A percentile compares a stretch with the other conserved stretches of the same genome.
Conservation (phyloP, 2,113 vertebrate species). For the Oreochromis aureus region DNA sequence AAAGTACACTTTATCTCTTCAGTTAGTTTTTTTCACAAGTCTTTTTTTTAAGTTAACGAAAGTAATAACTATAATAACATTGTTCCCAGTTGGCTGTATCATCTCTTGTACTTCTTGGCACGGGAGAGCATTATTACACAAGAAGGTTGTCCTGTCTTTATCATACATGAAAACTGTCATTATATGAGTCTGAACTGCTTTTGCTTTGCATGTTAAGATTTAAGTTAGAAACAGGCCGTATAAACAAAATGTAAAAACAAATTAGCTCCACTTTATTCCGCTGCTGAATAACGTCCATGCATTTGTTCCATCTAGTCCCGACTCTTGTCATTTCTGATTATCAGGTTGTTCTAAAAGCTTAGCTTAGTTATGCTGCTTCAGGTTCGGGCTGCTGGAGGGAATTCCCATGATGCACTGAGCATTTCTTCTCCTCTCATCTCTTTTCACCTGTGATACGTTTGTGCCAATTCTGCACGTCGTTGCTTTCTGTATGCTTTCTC, state of each 20-base stretch:
- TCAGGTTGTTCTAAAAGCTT: neutral
- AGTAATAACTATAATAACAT: neutral
- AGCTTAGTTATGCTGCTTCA: neutral
- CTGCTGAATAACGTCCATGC: neutral
- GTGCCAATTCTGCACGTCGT: neutral
- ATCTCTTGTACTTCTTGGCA: neutral
- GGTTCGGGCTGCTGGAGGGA: neutral
- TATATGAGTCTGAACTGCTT: neutral
- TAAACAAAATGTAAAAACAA: neutral
- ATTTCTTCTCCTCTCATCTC: neutral
- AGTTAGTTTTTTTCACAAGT: neutral
- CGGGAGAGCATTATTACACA: neutral
- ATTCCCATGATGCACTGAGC: neutral
- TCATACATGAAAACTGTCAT: neutral
- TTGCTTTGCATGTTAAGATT: neutral
- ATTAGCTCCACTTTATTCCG: fast-evolving
- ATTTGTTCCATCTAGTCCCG: neutral
- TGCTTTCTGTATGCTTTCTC: neutral
- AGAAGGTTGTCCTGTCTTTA: neutral
- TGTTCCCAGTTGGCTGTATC: neutral
- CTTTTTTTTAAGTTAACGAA: neutral
- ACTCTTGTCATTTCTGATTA: neutral
- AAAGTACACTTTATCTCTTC: neutral
- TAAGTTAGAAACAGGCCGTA: neutral
- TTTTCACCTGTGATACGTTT: neutral